Conservation (phyloP, 2,888 invertebrate species). For the Synergus japonicus region DNA sequence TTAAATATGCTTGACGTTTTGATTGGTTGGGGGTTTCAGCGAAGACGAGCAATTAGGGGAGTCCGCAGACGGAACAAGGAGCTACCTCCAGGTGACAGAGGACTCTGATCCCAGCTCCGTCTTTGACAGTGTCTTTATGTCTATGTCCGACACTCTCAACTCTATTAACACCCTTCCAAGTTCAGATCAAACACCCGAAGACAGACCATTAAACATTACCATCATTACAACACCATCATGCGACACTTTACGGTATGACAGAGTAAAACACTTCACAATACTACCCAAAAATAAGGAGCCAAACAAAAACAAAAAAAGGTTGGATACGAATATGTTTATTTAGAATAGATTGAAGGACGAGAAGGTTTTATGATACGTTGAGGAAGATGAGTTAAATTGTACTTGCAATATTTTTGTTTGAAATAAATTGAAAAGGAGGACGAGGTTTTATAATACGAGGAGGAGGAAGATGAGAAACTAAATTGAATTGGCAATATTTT, state of each 20-base stretch:
- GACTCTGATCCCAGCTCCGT: constrained; percentile 74
- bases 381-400: too few species aligned
- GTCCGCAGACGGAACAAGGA: constrained; percentile 66
- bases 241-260: constrained; percentile 74
- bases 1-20: constrained; percentile 40
- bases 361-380: too few species aligned
- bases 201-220: constrained; percentile 74
- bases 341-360: too few species aligned
- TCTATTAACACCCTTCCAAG: constrained; percentile 76
- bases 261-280: constrained; percentile 46
- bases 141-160: constrained; percentile 77
- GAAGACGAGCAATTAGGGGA: constrained; percentile 70
- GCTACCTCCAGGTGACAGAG: constrained; percentile 70
- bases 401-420: too few species aligned
- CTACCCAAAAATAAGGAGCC: background rate
- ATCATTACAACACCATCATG: constrained; percentile 73
- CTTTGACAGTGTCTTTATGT: constrained; percentile 76
- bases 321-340: too few species aligned
- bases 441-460: too few species aligned
- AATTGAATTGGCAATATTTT: too few species aligned
- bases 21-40: constrained; percentile 68
- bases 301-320: too few species aligned
- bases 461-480: too few species aligned
- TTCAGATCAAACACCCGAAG: constrained; percentile 76
- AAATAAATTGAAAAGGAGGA: too few species aligned